Base-by-base conservation (phyloP, 1,140 invertebrate genomes). In the Drosophila santomea region DNA sequence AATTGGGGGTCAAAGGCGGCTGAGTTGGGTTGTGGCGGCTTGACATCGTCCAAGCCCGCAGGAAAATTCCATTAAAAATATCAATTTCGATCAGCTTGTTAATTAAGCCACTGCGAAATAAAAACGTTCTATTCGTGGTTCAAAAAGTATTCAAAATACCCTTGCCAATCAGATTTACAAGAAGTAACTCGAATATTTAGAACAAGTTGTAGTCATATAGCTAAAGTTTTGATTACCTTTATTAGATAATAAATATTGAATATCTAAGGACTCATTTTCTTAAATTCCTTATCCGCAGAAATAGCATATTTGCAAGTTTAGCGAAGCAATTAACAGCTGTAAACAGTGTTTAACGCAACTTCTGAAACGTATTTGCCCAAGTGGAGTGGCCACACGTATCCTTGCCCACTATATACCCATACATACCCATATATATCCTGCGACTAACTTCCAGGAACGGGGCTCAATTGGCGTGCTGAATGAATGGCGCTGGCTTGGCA, bases 381-480 rank as follows among this genome's bases (percentile, higher is more conserved):
- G 28, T 35, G n/a, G 25, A 35, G 25, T 35, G 23, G 14, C 36
- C 59, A 59, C 59, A 62, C 32, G 32, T 59, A 41, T 62, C 35
- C 59, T 15, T 28, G 20, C 14, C 3, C 11, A 25, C 39, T 63
- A 38, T 15, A 20, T 10, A 25, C 43, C 25, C n/a, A 23, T 15
- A 45, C 4, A 25, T 12, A 36, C 7, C 35, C 35, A 25, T 2
- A 20, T 28, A 32, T 12, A 43, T 41, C 23, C 15, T 25, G 25
- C 47, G 20, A 55, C 48, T 8, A 38, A 57, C 17, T 44, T 4
- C n/a, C 14, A 51, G 44, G 45, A 32, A 32, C 56, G 25, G 47
- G 28, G 50, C 74, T 61, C 74, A 28, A 77, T 55, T 69, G 57
- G 25, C 61, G 74, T 77, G 74, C 44, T n/a, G 73, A 76, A 69